Conservation (phyloP, 2,797 vertebrate species). For the Numenius phaeopus region DNA sequence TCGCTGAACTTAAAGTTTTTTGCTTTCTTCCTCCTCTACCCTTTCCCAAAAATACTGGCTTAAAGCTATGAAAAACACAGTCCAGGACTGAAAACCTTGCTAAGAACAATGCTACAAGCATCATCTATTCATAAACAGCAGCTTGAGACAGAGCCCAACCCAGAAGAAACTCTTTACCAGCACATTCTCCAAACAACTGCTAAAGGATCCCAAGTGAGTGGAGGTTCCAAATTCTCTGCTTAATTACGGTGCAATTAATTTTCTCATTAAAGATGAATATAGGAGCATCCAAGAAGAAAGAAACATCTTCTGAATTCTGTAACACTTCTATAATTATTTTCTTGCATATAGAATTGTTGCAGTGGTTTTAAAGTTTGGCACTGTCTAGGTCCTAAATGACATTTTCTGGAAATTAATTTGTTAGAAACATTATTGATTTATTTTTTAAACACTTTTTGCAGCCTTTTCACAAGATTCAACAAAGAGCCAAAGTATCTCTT, state of each 20-base stretch:
- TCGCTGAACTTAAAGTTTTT: background rate
- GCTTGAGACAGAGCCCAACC: background rate
- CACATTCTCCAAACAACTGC: background rate
- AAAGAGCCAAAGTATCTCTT: constrained; percentile 26
- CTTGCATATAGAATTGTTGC: background rate
- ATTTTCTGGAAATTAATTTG: background rate
- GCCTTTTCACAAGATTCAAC: constrained; percentile 41
- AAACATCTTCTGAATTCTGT: background rate
- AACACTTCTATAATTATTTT: background rate
- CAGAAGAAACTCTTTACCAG: constrained; percentile 13
- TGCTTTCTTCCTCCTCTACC: background rate
- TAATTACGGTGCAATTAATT: background rate
- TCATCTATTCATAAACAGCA: constrained; percentile 41
- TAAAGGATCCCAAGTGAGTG: background rate
- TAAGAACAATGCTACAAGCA: constrained; percentile 16
- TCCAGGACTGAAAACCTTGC: background rate
- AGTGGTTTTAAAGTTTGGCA: background rate
- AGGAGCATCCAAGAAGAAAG: background rate
- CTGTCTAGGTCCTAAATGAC: background rate
- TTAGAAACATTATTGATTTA: background rate
- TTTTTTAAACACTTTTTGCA: background rate
- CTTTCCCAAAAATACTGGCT: background rate
- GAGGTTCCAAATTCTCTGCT: background rate
- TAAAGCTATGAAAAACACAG: background rate
- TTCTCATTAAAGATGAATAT: background rate